Evolutionary conservation across 2,113 vertebrate genomes (phyloP), one percentile per base, ranked within the genome.

Genomic region (Pelodiscus sinensis): DNA sequence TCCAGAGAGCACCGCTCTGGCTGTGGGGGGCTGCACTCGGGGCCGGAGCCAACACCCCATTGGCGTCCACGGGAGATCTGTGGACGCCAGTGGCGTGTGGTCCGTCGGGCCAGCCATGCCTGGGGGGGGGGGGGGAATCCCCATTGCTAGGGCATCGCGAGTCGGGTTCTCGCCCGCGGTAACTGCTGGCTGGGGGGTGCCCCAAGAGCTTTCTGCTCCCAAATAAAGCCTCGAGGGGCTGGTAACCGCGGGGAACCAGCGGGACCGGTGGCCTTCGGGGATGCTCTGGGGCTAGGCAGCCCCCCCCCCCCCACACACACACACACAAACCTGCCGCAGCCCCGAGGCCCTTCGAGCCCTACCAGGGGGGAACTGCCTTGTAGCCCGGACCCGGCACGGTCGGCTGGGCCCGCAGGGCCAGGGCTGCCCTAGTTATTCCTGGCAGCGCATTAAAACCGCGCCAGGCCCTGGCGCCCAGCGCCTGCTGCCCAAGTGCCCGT

Each of bases 261-360:
- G 92, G 95, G 94, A 87, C 96, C 96, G 95, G 94, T 95, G 96
- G 95, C 92, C 92, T 95, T 92, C 95, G 95, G 95, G 95, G 93
- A 94, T 87, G 94, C 92, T 94, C 90, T 92, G 95, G 96, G 94
- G 96, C 90, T 96, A 96, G 95, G 95, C 95, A 96, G 90, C 94
- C 90, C 88, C 94, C 91, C 84, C 71, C 84, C 91, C 96, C 95
- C 95, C 38, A 44, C 38, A 44, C 38, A 44, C 38, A 44, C 38
- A 44, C 38, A 44, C 38, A 44, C 38, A 44, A 3, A 44, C 38
- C 38, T 44, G 38, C 38, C 38, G 38, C 38, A 44, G 38, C 38
- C 38, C 38, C 38, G 38, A n/a, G n/a, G n/a, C n/a, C n/a, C n/a
- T n/a, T n/a, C n/a, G n/a, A 31, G 60, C 25, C 27, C 29, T 29